phyloP scores from a whole-genome alignment of 2,113 vertebrate genomes.

The Equus quagga region DNA sequence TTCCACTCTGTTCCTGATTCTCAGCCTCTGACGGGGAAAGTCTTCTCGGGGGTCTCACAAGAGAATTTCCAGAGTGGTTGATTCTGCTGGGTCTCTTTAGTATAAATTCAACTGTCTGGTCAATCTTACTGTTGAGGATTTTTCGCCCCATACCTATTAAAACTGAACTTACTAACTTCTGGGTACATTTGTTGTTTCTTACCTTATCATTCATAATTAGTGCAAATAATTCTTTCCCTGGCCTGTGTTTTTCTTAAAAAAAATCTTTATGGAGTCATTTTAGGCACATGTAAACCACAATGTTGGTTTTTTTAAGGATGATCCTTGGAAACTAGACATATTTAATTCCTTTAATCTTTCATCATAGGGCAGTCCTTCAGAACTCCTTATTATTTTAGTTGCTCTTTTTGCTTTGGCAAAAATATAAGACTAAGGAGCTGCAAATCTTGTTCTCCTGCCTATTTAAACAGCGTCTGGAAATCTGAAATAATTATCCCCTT shows the following conservation, averaged over 20 bases:
- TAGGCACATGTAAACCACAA: slow-evolving; percentile 58
- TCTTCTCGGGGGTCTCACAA: slow-evolving; percentile 49
- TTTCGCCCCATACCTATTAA: not conserved
- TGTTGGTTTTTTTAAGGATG: slow-evolving; percentile 41
- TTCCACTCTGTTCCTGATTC: not conserved
- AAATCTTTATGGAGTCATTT: slow-evolving; percentile 56
- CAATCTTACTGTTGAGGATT: not conserved
- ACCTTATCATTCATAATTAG: slow-evolving; percentile 71
- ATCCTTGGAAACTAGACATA: slow-evolving; percentile 47
- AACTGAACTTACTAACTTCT: slow-evolving; percentile 35
- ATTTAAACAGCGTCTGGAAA: slow-evolving; percentile 66
- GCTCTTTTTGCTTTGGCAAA: slow-evolving; percentile 67
- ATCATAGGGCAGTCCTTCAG: slow-evolving; percentile 65
- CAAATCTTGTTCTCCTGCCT: slow-evolving; percentile 64
- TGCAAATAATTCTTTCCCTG: slow-evolving; percentile 58
- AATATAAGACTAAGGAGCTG: slow-evolving; percentile 39
- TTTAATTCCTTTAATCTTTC: slow-evolving; percentile 80
- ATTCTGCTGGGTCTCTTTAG: slow-evolving; percentile 54
- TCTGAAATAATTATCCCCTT: slow-evolving; percentile 41
- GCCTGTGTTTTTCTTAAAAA: not conserved
- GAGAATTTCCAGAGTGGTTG: slow-evolving; percentile 29
- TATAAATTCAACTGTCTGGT: slow-evolving; percentile 35
- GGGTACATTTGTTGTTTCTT: slow-evolving; percentile 72
- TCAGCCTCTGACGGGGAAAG: slow-evolving; percentile 58
- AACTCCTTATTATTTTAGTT: slow-evolving; percentile 72